Evolutionary conservation across 1,140 invertebrate genomes (phyloP).

Genomic region (Drosophila nigromelanica): DNA sequence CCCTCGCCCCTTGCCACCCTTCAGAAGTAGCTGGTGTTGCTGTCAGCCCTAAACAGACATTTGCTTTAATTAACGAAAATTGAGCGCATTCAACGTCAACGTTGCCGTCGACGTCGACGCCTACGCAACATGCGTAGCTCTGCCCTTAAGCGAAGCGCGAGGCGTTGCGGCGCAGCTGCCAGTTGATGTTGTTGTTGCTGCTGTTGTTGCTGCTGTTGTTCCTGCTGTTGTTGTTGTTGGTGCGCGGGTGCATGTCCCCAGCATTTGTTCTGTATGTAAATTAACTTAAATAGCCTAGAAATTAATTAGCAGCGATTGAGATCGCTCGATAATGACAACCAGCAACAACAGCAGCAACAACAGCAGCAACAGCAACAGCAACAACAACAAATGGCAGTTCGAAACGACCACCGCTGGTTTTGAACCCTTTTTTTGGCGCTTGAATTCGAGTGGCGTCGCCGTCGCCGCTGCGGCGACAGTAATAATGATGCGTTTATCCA

Average conservation of each 20-base stretch:
- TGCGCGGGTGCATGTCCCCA: conserved; percentile 59
- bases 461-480: conserved; percentile 71
- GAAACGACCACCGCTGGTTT: conserved; percentile 56
- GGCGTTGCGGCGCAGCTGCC: conserved; percentile 10
- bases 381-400: background rate
- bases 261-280: conserved; percentile 74
- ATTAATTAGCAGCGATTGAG: conserved; percentile 82
- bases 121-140: conserved; percentile 40
- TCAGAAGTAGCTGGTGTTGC: background rate
- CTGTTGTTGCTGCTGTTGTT: background rate
- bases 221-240: conserved; percentile 2
- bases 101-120: conserved; percentile 32
- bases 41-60: conserved; percentile 44
- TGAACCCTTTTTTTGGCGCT: conserved; percentile 58
- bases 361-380: conserved; percentile 25
- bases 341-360: conserved; percentile 47
- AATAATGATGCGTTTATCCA: conserved; percentile 83
- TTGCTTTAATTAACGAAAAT: conserved; percentile 80
- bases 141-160: background rate
- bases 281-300: conserved; percentile 82
- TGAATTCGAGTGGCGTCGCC: conserved; percentile 13
- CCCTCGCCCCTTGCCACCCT: conserved; percentile 2
- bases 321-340: conserved; percentile 71
- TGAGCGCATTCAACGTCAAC: conserved; percentile 56
- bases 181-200: background rate